A percentile compares a stretch with the other conserved stretches of the same genome.
phyloP scores from a whole-genome alignment of 2,888 invertebrate genomes.

The Oeneis ivallda region DNA sequence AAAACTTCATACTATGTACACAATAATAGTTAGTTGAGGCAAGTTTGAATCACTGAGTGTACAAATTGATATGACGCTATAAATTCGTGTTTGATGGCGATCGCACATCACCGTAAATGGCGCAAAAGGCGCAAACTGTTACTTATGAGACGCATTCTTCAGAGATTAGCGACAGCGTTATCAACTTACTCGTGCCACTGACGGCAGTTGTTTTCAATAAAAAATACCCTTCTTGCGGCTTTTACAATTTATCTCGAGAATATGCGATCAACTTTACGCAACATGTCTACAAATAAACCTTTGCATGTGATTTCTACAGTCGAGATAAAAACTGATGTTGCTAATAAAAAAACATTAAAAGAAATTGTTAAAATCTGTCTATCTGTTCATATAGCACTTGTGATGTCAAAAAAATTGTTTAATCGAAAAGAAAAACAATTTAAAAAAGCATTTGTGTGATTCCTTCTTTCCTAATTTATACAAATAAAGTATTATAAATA shows the following conservation, averaged over 20 bases:
- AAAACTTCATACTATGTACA: slow-evolving; percentile 36
- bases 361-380: neutral
- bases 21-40: slow-evolving; percentile 30
- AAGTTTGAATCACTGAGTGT: slow-evolving; percentile 30
- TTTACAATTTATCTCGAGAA: neutral
- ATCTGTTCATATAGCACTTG: neutral
- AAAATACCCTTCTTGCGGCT: neutral
- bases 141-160: neutral
- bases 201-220: neutral
- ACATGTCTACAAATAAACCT: slow-evolving; percentile 17
- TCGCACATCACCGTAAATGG: neutral
- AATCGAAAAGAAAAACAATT: too few relatives aligned
- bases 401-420: neutral
- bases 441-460: too few relatives aligned
- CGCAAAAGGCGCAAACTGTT: neutral
- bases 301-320: slow-evolving; percentile 35
- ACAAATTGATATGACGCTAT: slow-evolving; percentile 77
- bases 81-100: slow-evolving; percentile 56
- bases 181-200: too few relatives aligned
- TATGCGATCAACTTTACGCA: slow-evolving; percentile 6
- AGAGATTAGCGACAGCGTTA: neutral
- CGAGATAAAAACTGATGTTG: slow-evolving; percentile 32
- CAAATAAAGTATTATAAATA: too few relatives aligned
- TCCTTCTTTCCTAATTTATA: too few relatives aligned
- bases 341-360: slow-evolving; percentile 15